Evolutionary conservation across 2,113 vertebrate species (phyloP).

Genomic region (Passer montanus): DNA sequence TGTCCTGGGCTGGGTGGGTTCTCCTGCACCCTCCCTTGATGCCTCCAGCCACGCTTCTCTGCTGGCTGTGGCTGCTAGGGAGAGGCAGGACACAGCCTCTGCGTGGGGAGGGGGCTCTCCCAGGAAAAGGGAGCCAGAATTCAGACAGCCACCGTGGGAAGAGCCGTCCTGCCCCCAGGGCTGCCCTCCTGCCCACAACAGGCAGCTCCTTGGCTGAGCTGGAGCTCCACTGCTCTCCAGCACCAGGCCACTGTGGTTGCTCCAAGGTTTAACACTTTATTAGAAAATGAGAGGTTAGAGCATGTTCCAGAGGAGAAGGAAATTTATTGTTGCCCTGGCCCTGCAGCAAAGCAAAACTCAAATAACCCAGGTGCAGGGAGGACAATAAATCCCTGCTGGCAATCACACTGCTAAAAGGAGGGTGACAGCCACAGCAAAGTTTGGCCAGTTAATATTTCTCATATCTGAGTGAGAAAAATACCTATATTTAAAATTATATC

Average conservation of each 20-base stretch:
- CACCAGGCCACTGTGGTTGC: not conserved
- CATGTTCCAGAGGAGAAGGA: slow-evolving; percentile 35
- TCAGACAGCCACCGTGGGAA: fast-evolving
- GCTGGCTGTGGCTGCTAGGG: not conserved
- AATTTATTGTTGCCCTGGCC: slow-evolving; percentile 47
- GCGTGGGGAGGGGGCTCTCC: not conserved
- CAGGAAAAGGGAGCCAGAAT: not conserved
- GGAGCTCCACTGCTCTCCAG: not conserved
- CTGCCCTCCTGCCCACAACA: not conserved
- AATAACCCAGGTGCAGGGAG: not conserved
- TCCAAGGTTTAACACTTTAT: slow-evolving; percentile 27
- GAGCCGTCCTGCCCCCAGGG: fast-evolving
- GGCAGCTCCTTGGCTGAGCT: not conserved
- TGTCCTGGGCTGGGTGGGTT: not conserved
- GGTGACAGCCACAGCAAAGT: slow-evolving; percentile 45
- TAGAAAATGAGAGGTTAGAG: slow-evolving; percentile 60
- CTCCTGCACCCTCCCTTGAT: not conserved
- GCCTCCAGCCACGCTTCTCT: not conserved
- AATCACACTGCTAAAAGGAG: slow-evolving; percentile 29
- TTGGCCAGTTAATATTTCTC: slow-evolving; percentile 58
- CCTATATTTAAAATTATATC: slow-evolving; percentile 26
- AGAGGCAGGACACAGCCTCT: not conserved
- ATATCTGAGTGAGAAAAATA: slow-evolving; percentile 28
- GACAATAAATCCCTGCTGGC: not conserved
- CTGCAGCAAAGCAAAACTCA: slow-evolving; percentile 30